These are phyloP conservation scores for Hofmannophila pseudospretella DNA, from an alignment of 2,888 invertebrate species.

Conservation along the genomic window DNA sequence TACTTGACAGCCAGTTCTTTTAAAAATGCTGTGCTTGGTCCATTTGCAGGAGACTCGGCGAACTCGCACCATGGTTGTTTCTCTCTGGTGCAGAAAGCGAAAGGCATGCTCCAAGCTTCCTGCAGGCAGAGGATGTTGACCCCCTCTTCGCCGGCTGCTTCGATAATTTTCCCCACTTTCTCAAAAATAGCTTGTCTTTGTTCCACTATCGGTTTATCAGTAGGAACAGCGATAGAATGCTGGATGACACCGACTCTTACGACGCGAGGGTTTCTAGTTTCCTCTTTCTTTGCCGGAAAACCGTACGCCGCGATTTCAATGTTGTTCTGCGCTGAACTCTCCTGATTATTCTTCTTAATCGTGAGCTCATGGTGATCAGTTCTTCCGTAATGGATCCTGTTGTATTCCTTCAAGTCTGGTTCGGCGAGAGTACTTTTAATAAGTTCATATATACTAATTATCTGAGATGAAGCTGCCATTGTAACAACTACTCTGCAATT, in stretches of 20 bases:
- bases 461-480: slow-evolving; percentile 42
- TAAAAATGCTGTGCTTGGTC: slow-evolving; percentile 90
- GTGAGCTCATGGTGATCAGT: slow-evolving; percentile 71
- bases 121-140: slow-evolving; percentile 96
- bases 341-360: slow-evolving; percentile 65
- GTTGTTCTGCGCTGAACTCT: slow-evolving; percentile 68
- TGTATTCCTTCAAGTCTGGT: slow-evolving; percentile 80
- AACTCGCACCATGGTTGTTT: slow-evolving; percentile 98
- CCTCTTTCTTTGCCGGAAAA: slow-evolving; percentile 83
- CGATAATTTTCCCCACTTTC: slow-evolving; percentile 85
- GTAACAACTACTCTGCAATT: too few relatives aligned
- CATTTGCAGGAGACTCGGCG: slow-evolving; percentile 92
- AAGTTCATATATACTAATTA: slow-evolving; percentile 52
- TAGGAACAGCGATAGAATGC: slow-evolving; percentile 87
- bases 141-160: slow-evolving; percentile 84
- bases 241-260: slow-evolving; percentile 93
- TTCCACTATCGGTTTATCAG: slow-evolving; percentile 83
- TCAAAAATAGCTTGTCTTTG: slow-evolving; percentile 89
- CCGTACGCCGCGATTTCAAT: slow-evolving; percentile 88
- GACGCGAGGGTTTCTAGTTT: slow-evolving; percentile 82
- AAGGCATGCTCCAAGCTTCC: slow-evolving; percentile 99
- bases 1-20: slow-evolving; percentile 86
- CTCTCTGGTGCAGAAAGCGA: slow-evolving; percentile 98
- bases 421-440: slow-evolving; percentile 36
- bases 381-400: slow-evolving; percentile 88